Percentiles rank a stretch among this genome's conserved stretches.
phyloP scores from a whole-genome alignment of 2,113 vertebrate genomes.

The Pangasianodon hypophthalmus region DNA sequence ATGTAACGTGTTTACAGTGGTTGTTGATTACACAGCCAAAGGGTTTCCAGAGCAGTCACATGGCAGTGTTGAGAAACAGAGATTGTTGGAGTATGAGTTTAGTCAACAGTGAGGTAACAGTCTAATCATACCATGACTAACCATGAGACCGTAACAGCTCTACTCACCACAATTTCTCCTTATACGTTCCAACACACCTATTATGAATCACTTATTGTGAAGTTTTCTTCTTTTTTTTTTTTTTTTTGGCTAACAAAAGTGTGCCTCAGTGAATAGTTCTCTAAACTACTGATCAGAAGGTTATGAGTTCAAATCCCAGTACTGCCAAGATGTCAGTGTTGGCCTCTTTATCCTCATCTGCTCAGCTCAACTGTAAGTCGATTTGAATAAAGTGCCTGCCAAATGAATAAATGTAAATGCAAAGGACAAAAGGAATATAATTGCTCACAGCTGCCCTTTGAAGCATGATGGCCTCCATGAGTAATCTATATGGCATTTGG shows the following conservation, averaged over 20 bases:
- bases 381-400: not conserved
- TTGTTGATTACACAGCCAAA: not conserved
- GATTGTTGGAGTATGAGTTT: not conserved
- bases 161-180: not conserved
- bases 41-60: not conserved
- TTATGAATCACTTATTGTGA: not conserved
- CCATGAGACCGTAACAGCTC: not conserved
- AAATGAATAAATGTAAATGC: not conserved
- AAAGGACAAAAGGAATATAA: constrained; percentile 15
- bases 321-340: not conserved
- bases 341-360: not conserved
- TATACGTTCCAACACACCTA: not conserved
- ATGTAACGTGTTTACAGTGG: not conserved
- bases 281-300: not conserved
- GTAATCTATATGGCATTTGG: constrained; percentile 28
- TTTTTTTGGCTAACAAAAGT: not conserved
- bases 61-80: not conserved
- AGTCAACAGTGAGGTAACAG: not conserved
- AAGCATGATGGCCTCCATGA: constrained; percentile 9
- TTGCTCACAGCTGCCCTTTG: constrained; percentile 9
- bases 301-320: not conserved
- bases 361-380: not conserved
- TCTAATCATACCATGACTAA: not conserved
- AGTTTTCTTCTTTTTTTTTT: not conserved
- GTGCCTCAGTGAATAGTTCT: not conserved